These are phyloP conservation scores for Notoglanidium macrostoma DNA, from an alignment of 2,797 vertebrate genomes.

Conservation along the genomic window DNA sequence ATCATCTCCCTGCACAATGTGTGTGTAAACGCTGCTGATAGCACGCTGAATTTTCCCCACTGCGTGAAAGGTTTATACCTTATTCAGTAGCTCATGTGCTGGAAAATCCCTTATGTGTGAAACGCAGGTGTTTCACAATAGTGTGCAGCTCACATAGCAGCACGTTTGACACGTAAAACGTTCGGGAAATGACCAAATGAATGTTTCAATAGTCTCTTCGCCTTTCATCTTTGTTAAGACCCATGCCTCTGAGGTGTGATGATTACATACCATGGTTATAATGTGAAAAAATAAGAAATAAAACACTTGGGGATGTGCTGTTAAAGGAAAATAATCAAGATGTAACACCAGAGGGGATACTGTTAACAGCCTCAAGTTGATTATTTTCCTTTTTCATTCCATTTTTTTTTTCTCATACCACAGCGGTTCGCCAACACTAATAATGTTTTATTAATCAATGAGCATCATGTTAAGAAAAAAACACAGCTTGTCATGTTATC, in stretches of 20 bases:
- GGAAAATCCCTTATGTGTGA: constrained; percentile 29
- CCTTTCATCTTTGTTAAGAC: not conserved
- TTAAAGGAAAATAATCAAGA: not conserved
- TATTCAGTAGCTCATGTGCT: not conserved
- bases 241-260: not conserved
- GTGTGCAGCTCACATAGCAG: constrained; percentile 1
- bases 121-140: constrained; percentile 42
- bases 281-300: not conserved
- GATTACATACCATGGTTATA: not conserved
- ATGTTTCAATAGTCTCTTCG: not conserved
- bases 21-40: constrained; percentile 11
- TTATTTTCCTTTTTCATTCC: not conserved
- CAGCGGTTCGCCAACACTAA: not conserved
- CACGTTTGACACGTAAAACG: not conserved
- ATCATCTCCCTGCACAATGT: constrained; percentile 25
- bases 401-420: not conserved
- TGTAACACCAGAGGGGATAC: not conserved
- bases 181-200: not conserved
- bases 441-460: not conserved
- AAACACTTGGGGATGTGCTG: not conserved
- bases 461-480: not conserved
- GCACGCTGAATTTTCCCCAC: not conserved
- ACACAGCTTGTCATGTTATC: not conserved
- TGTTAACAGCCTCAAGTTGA: not conserved
- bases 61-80: not conserved